Evolutionary conservation across 2,797 vertebrate genomes (phyloP).

Genomic region (Pseudomugil tenellus): DNA sequence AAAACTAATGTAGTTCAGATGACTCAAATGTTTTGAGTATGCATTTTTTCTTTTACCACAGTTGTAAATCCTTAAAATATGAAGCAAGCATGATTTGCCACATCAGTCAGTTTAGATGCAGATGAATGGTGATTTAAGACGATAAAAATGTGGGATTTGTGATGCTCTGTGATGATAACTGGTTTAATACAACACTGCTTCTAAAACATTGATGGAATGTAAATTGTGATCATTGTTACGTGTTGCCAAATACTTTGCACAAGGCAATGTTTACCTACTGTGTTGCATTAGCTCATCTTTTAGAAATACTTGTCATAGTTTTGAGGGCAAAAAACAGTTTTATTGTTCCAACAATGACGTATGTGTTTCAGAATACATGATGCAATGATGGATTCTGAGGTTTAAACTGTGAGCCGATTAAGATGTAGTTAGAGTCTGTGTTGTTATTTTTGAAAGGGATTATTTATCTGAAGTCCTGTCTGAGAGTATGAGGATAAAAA

Average conservation of each 20-base stretch:
- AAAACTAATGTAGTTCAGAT: conserved; percentile 57
- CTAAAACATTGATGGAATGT: neutral
- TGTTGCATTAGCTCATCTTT: neutral
- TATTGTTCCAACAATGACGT: neutral
- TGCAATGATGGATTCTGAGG: neutral
- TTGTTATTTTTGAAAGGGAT: neutral
- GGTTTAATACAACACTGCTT: neutral
- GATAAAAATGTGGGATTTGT: conserved; percentile 23
- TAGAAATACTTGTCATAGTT: neutral
- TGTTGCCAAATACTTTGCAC: neutral
- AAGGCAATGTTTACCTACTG: neutral
- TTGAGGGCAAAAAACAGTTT: neutral
- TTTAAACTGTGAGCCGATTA: neutral
- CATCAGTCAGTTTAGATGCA: conserved; percentile 26
- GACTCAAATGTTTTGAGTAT: conserved; percentile 46
- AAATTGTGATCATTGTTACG: neutral
- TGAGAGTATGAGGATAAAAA: neutral
- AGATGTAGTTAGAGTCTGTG: too few species aligned
- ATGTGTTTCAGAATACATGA: neutral
- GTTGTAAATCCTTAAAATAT: conserved; percentile 43
- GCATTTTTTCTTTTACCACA: conserved; percentile 53
- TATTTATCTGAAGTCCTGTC: neutral
- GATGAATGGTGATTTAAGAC: conserved; percentile 29
- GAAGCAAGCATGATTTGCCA: conserved; percentile 45
- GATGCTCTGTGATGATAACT: conserved; percentile 5